Conservation (phyloP, 2,113 vertebrate species). For the Rhinopomastus cyanomelas region DNA sequence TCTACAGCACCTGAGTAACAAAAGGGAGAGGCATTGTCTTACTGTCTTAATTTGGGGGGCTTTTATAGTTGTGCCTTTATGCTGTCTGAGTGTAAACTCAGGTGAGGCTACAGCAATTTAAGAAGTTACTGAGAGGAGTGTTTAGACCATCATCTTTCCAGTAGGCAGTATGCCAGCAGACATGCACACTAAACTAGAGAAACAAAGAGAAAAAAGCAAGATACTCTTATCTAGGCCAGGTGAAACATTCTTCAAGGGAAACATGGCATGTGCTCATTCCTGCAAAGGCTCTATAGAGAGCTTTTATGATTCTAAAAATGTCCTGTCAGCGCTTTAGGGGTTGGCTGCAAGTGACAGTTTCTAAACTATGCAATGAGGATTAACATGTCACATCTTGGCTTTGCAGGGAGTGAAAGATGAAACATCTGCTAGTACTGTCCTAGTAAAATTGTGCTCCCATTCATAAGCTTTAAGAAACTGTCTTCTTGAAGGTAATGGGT, state of each 20-base stretch:
- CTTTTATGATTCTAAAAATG: conserved; percentile 7
- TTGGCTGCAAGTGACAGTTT: not conserved
- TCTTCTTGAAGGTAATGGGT: not conserved
- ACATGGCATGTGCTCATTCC: not conserved
- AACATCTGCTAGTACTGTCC: conserved; percentile 7
- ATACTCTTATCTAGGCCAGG: not conserved
- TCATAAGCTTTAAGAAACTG: not conserved
- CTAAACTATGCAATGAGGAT: not conserved
- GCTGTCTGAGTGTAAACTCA: not conserved
- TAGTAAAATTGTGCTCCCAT: not conserved
- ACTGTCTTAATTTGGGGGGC: not conserved
- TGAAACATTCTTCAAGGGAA: not conserved
- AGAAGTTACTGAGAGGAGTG: not conserved
- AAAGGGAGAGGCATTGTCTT: not conserved
- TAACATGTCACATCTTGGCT: conserved; percentile 8
- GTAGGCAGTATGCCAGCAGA: not conserved
- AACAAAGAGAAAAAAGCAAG: not conserved
- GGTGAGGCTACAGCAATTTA: not conserved
- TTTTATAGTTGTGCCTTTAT: not conserved
- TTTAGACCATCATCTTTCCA: not conserved
- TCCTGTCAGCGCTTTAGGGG: not conserved
- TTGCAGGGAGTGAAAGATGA: not conserved
- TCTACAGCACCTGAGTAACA: not conserved
- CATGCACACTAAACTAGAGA: not conserved
- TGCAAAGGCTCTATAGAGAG: not conserved